A percentile compares a stretch with the other conserved stretches of the same genome.
Conservation (phyloP, 2,113 vertebrate genomes). For the rabbit (Oryctolagus cuniculus) region mOryCun1.1 NC_091444.1:61165501-61166000, state of each 20-base stretch:
- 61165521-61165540: too few relatives aligned
- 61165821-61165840: constrained; percentile 85
- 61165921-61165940: constrained; percentile 31
- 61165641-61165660: constrained; percentile 11
- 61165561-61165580: constrained; percentile 22
- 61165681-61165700: not conserved
- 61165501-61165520: too few relatives aligned
- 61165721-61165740: constrained; percentile 77
- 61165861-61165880: not conserved
- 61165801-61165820: constrained; percentile 90
- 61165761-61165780: constrained; percentile 90
- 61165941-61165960: constrained; percentile 15
- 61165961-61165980: constrained; percentile 24
- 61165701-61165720: constrained; percentile 81
- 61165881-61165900: not conserved
- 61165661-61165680: not conserved
- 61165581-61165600: not conserved
- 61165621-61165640: constrained; percentile 21
- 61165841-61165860: constrained; percentile 38
- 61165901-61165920: not conserved
- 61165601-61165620: not conserved
- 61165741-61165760: constrained; percentile 80
- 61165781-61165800: constrained; percentile 88
- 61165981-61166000: not conserved
- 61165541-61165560: constrained; percentile 22